Conservation (phyloP, 2,888 invertebrate genomes). For the Acronicta aceris region DNA sequence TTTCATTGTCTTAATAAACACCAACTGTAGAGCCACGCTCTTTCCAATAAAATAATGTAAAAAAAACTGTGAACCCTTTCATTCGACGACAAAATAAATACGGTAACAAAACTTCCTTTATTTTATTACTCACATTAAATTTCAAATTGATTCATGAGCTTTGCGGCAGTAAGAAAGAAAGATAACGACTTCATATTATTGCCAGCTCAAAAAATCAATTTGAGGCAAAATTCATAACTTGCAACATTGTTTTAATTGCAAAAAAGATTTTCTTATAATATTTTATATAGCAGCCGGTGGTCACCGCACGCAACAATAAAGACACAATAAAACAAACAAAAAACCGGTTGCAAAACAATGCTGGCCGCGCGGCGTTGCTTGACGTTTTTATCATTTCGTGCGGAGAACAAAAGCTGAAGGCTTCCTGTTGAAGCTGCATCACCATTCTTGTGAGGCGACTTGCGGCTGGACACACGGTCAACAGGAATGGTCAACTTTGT, state of each 20-base stretch:
- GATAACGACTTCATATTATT: conserved; percentile 58
- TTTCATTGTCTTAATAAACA: conserved; percentile 45
- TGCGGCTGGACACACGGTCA: conserved; percentile 61
- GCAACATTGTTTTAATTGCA: conserved; percentile 68
- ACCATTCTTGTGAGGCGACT: conserved; percentile 84
- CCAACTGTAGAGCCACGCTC: conserved; percentile 21
- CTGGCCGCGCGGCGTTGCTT: conserved; percentile 78
- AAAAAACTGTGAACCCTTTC: conserved; percentile 16
- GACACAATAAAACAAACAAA: conserved; percentile 74
- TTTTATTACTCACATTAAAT: conserved; percentile 53
- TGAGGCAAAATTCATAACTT: conserved; percentile 59
- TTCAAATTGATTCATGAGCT: conserved; percentile 57
- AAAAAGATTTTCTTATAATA: conserved; percentile 58
- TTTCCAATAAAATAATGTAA: conserved; percentile 20
- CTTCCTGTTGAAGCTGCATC: conserved; percentile 87
- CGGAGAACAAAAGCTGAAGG: conserved; percentile 86
- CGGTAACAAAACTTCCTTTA: conserved; percentile 42
- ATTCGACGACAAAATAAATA: conserved; percentile 35
- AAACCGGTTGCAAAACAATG: conserved; percentile 85
- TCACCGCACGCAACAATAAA: conserved; percentile 75
- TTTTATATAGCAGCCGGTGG: conserved; percentile 53
- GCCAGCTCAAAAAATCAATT: conserved; percentile 58
- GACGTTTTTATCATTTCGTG: conserved; percentile 88
- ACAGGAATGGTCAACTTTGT: neutral
- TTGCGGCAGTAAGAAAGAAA: conserved; percentile 48